phyloP scores from a whole-genome alignment of 2,797 vertebrate genomes.

The Pantherophis alleghaniensis region DNA sequence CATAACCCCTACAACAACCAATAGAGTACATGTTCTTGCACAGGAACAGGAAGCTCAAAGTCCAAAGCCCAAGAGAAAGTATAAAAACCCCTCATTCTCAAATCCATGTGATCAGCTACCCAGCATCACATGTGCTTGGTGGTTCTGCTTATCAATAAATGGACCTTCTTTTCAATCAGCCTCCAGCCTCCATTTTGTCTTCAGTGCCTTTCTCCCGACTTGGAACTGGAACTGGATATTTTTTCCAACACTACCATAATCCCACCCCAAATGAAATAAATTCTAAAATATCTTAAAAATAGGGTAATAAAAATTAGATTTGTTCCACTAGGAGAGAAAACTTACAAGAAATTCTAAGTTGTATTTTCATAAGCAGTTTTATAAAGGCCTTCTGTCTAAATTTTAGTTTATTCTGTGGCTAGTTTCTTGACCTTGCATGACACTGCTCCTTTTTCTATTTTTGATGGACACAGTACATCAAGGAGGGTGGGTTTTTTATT shows the following conservation, averaged over 20 bases:
- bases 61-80: too few species aligned
- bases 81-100: too few species aligned
- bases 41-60: too few species aligned
- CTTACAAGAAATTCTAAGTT: neutral
- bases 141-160: too few species aligned
- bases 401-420: neutral
- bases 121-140: too few species aligned
- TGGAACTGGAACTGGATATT: too few species aligned
- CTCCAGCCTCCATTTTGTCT: too few species aligned
- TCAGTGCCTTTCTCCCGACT: too few species aligned
- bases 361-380: neutral
- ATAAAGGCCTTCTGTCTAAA: neutral
- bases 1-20: too few species aligned
- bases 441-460: neutral
- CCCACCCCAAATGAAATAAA: neutral
- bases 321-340: neutral
- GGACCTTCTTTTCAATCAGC: too few species aligned
- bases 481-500: neutral
- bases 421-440: neutral
- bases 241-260: neutral
- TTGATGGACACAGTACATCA: neutral
- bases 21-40: too few species aligned
- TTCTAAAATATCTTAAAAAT: neutral
- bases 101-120: too few species aligned
- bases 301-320: neutral